These are phyloP conservation scores for Tiphia femorata DNA, from an alignment of 2,888 invertebrate species.

Conservation along the genomic window DNA sequence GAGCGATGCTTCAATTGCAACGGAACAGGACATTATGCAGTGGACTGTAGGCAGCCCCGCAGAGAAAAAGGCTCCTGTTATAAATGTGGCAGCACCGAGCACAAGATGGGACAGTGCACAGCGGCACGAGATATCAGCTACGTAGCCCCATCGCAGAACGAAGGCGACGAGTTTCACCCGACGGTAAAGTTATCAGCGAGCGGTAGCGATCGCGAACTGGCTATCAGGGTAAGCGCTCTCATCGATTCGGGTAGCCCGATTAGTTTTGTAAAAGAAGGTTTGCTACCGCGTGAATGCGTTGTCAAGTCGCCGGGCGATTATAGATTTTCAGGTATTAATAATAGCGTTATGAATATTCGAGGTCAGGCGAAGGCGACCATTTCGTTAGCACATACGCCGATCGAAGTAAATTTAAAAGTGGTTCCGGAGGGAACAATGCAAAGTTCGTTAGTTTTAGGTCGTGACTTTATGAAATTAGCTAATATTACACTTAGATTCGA, in stretches of 20 bases:
- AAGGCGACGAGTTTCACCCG: slow-evolving; percentile 1
- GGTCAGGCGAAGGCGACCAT: background rate
- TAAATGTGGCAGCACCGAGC: background rate
- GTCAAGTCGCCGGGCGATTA: rapidly evolving
- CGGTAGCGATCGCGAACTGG: background rate
- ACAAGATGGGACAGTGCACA: background rate
- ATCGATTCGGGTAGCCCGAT: background rate
- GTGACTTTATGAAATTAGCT: slow-evolving; percentile 12
- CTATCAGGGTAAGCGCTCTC: background rate
- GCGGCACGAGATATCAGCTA: background rate
- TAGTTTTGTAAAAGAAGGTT: background rate
- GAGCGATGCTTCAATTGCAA: background rate
- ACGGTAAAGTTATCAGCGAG: slow-evolving; percentile 1
- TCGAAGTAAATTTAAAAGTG: background rate
- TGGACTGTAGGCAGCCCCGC: background rate
- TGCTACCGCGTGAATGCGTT: background rate
- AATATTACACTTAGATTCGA: background rate
- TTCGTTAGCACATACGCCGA: background rate
- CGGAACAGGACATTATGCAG: slow-evolving; percentile 1
- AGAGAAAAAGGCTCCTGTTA: background rate
- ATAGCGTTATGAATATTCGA: background rate
- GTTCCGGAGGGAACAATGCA: slow-evolving; percentile 2
- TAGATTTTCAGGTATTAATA: background rate
- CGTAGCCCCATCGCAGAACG: background rate
- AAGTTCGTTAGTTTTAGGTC: slow-evolving; percentile 1